Conservation (phyloP, 2,113 vertebrate species). For the Oreochromis niloticus region DNA sequence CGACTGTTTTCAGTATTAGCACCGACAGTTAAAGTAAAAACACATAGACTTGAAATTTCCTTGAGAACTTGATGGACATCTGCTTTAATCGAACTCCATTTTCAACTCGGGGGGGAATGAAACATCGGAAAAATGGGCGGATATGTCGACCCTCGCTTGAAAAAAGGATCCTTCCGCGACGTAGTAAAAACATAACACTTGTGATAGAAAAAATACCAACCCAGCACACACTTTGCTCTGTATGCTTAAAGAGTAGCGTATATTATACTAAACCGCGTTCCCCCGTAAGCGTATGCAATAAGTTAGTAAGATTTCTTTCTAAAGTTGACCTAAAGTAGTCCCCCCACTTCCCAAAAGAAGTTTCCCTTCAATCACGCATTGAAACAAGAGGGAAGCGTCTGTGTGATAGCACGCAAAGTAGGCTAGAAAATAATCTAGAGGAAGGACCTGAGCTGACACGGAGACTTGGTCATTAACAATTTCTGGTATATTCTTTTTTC, state of each 20-base stretch:
- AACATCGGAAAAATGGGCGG: constrained; percentile 85
- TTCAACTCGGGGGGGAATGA: constrained; percentile 69
- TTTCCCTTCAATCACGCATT: constrained; percentile 73
- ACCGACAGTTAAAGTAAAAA: not conserved
- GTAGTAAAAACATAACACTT: constrained; percentile 46
- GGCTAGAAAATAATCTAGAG: constrained; percentile 45
- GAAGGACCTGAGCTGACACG: constrained; percentile 34
- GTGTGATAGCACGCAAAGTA: constrained; percentile 66
- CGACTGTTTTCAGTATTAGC: not conserved
- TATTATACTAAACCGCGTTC: not conserved
- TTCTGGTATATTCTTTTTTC: constrained; percentile 24
- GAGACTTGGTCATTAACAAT: constrained; percentile 32
- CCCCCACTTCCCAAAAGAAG: constrained; percentile 75
- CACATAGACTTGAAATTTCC: constrained; percentile 8
- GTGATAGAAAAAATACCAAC: not conserved
- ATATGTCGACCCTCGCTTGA: constrained; percentile 78
- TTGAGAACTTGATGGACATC: constrained; percentile 68
- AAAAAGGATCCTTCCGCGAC: constrained; percentile 76
- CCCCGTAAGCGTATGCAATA: rapidly evolving
- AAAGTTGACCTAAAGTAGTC: constrained; percentile 69
- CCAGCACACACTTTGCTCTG: not conserved
- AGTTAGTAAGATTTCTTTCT: not conserved
- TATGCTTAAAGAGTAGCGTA: not conserved
- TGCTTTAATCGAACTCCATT: constrained; percentile 80
- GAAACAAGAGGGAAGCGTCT: constrained; percentile 65